Evolutionary conservation across 2,888 invertebrate species (phyloP), one percentile per base, ranked within the genome.

Genomic region (Biston stratarius): DNA sequence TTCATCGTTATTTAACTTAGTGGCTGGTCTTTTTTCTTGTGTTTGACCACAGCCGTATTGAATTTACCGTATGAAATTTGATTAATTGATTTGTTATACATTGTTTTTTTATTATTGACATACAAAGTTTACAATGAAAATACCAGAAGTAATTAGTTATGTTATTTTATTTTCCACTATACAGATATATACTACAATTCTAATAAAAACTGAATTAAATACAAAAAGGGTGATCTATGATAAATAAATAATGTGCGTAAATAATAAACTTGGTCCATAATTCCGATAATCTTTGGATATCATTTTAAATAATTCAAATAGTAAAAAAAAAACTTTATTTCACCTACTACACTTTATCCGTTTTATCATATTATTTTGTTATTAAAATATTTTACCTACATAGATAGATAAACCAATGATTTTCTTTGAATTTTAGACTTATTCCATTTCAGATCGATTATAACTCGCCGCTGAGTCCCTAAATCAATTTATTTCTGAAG

Each of bases 241-340:
- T 38, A 38, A 67, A 71, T 12, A n/a, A 58, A 60, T 61, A 24
- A 34, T 24, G 38, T 61, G 58, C 15, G 7, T 53, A 67, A 64
- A 61, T 63, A 61, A 71, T 24, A 49, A 33, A 62, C 69, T 72
- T 66, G 67, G 72, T 65, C 69, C 67, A 56, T 69, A 48, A 68
- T 58, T 60, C 47, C 40, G 63, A 66, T 67, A 61, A 64, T 64
- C 59, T 52, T 56, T 44, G 34, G 47, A 53, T 14, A 53, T 8
- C 11, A 38, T 14, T 9, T 52, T 36, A 36, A 51, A 24, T 24
- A 24, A 36, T 52, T 36, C 6, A 14, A 38, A 33, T 15, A 3
- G 7, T 47, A 24, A 24, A 24, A 47, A 47, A n/a, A 44, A 24
- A 24, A 24, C 3, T 2, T 2, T 3, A 24, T 24, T 24, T 24